Conservation (phyloP, 1,140 invertebrate genomes). For the Hylaeus anthracinus region DNA sequence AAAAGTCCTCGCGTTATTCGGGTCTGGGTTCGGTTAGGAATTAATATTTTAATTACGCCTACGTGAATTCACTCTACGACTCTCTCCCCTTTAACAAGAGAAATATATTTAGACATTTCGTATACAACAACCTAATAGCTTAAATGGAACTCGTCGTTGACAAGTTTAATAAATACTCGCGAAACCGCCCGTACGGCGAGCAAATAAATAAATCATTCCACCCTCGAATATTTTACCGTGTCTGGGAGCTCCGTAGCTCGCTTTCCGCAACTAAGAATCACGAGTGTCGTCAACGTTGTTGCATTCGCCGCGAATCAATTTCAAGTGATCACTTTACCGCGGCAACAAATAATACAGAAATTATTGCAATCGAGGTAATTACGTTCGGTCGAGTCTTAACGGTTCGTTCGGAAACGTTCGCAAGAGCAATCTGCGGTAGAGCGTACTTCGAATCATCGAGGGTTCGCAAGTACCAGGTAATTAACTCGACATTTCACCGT, state of each 20-base stretch:
- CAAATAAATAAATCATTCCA: neutral
- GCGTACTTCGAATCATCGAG: slow-evolving; percentile 32
- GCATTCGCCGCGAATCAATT: neutral
- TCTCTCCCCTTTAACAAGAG: too few relatives aligned
- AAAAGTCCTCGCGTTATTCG: neutral
- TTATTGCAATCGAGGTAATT: slow-evolving; percentile 34
- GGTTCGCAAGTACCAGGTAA: slow-evolving; percentile 27
- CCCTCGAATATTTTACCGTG: neutral
- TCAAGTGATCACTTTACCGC: neutral
- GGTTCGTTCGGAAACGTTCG: slow-evolving; percentile 1
- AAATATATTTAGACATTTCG: too few relatives aligned
- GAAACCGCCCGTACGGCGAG: neutral
- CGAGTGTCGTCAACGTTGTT: neutral
- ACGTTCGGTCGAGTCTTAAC: slow-evolving; percentile 18
- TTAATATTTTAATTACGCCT: too few relatives aligned
- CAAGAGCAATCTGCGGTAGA: slow-evolving; percentile 26
- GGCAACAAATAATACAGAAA: slow-evolving; percentile 20
- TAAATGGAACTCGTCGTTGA: too few relatives aligned
- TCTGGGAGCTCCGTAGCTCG: neutral
- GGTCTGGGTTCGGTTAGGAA: too few relatives aligned
- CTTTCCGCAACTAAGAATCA: neutral
- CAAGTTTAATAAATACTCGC: neutral
- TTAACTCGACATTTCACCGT: slow-evolving; percentile 34
- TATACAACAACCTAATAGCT: too few relatives aligned
- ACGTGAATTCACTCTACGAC: too few relatives aligned